Percentiles rank a stretch among this genome's conserved stretches.
Evolutionary conservation across 23 tunicate species (phyloP).

Genomic region (Aplidium turbinatum): DNA sequence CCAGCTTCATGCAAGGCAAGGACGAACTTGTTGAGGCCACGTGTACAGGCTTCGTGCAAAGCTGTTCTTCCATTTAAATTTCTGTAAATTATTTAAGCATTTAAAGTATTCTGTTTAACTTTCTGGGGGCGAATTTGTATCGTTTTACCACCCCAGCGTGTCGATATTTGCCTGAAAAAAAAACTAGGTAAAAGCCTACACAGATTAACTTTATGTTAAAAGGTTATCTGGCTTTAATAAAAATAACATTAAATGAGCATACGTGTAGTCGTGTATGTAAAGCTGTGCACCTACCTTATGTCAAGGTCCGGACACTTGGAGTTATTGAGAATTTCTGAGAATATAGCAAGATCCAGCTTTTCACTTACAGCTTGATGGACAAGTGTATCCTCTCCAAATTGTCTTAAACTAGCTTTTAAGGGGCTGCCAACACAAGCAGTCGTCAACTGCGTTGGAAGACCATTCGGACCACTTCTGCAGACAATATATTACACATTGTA

Average conservation of each 20-base stretch:
- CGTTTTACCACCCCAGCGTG: too few relatives aligned
- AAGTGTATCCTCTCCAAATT: constrained; percentile 75
- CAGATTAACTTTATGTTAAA: too few relatives aligned
- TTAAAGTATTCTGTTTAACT: too few relatives aligned
- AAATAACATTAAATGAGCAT: too few relatives aligned
- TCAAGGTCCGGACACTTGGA: constrained; percentile 69
- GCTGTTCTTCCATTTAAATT: constrained; percentile 83
- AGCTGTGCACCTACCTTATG: too few relatives aligned
- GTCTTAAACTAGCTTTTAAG: constrained; percentile 54
- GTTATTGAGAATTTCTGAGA: constrained; percentile 54
- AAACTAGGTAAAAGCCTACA: too few relatives aligned
- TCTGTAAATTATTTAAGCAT: constrained; percentile 15
- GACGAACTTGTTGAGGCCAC: constrained; percentile 62
- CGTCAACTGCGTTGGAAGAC: constrained; percentile 76
- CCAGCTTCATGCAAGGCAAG: constrained; percentile 52
- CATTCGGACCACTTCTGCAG: constrained; percentile 71
- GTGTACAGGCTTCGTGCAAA: constrained; percentile 77
- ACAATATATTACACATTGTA: not conserved
- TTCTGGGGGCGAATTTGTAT: too few relatives aligned
- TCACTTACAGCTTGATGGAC: constrained; percentile 91
- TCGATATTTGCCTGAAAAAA: too few relatives aligned
- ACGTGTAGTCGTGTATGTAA: too few relatives aligned
- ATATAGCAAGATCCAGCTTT: constrained; percentile 29
- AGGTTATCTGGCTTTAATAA: too few relatives aligned
- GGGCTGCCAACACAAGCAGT: constrained; percentile 66